Base-by-base conservation (phyloP, 23 tunicate species). In the Halocynthia aurantium region DNA sequence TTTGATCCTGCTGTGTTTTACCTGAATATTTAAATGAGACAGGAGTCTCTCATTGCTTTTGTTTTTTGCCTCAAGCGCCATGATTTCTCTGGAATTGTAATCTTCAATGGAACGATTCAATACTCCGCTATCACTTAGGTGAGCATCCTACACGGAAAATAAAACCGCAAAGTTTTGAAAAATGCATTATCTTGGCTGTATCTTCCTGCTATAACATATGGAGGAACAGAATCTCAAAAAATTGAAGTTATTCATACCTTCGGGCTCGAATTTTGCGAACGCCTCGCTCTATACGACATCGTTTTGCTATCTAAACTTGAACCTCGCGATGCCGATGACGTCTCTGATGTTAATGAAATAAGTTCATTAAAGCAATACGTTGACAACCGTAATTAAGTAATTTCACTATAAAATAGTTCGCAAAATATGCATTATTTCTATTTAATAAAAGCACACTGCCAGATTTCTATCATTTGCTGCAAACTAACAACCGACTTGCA, bases 1-100 rank as follows among this genome's bases (percentile, higher is more conserved):
- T 31, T 4, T 31, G 44, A 31, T 31, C 44, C 44, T 31, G 44
- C 44, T 31, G n/a, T 57, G 19, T 11, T 55, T 10, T 53, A 74
- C 78, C 78, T 74, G 78, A 10, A 74, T 74, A 53, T 74, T 74
- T 17, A 74, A 17, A 74, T 74, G 78, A 0, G 78, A 52, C 6
- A 74, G 54, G 15, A 74, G 78, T 52, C 78, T 52, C 13, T 74
- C 78, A 74, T 74, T 74, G 64, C 78, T 74, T 74, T 53, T 54
- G 55, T 74, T 74, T 74, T 74, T 74, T 53, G 78, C 78, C 57
- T 74, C 78, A 50, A 74, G 56, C 5, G 78, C 54, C 9, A 63
- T 65, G 8, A 74, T 74, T 53, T 74, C 78, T 31, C 54, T 8
- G 20, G 78, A 50, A 19, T 62, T 17, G 10, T 13, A 19, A 17